These are phyloP conservation scores for Priocnemis perturbator DNA, from an alignment of 2,888 invertebrate genomes.

Conservation along the genomic window DNA sequence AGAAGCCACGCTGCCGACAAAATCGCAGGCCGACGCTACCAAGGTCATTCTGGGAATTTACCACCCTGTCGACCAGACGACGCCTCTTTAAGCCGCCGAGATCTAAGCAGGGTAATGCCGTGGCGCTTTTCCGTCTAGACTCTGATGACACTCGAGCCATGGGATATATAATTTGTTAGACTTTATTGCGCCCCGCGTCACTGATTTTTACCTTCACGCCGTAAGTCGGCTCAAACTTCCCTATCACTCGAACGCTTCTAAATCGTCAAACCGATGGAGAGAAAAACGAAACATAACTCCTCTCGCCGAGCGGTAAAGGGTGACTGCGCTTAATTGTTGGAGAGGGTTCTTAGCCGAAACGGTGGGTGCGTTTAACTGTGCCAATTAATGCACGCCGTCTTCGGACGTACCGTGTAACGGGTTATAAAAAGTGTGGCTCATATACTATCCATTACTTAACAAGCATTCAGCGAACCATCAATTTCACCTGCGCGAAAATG, in stretches of 20 bases:
- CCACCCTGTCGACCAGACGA: slow-evolving; percentile 50
- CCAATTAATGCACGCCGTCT: too few relatives aligned
- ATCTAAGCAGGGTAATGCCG: slow-evolving; percentile 33
- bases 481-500: too few relatives aligned
- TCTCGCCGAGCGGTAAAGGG: too few relatives aligned
- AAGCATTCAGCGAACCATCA: too few relatives aligned
- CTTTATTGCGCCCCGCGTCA: slow-evolving; percentile 24
- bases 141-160: not conserved
- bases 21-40: slow-evolving; percentile 26
- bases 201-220: slow-evolving; percentile 20
- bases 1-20: slow-evolving; percentile 17
- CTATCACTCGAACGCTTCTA: slow-evolving; percentile 1
- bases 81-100: slow-evolving; percentile 48
- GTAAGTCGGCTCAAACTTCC: slow-evolving; percentile 6
- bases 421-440: too few relatives aligned
- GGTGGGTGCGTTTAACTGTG: too few relatives aligned
- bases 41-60: slow-evolving; percentile 50
- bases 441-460: not conserved
- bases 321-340: too few relatives aligned
- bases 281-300: not conserved
- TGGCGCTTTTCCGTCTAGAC: slow-evolving; percentile 34
- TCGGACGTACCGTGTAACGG: too few relatives aligned
- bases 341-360: too few relatives aligned
- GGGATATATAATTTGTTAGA: too few relatives aligned
- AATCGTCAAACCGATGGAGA: not conserved